Percentiles rank a stretch among this genome's conserved stretches.
Evolutionary conservation across 2,113 vertebrate species (phyloP).

Genomic region (Miniopterus natalensis): DNA sequence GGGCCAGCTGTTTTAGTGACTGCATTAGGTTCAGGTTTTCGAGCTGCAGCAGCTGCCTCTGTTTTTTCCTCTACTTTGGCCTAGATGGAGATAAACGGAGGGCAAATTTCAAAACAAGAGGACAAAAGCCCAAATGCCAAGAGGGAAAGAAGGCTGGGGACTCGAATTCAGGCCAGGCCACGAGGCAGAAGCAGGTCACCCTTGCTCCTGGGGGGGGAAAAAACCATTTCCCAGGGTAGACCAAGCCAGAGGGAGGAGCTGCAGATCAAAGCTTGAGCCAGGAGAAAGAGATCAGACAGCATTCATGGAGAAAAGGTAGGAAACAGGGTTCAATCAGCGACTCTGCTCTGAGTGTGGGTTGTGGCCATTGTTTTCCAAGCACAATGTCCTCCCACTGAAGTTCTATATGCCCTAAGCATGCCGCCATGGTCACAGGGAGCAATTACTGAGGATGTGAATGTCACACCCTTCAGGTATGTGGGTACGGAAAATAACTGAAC

Average conservation of each 20-base stretch:
- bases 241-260: background rate
- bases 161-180: background rate
- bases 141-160: background rate
- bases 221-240: background rate
- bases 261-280: background rate
- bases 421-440: background rate
- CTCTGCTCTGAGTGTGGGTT: background rate
- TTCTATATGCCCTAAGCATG: background rate
- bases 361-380: background rate
- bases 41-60: conserved; percentile 85
- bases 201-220: background rate
- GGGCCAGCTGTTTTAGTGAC: conserved; percentile 84
- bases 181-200: conserved; percentile 29
- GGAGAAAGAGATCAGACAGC: background rate
- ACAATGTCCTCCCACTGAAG: background rate
- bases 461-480: background rate
- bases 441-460: background rate
- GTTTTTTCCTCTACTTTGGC: conserved; percentile 90
- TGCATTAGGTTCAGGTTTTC: conserved; percentile 86
- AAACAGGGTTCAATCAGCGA: background rate
- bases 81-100: conserved; percentile 90
- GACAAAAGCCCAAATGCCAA: conserved; percentile 43
- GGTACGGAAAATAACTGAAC: background rate
- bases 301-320: background rate
- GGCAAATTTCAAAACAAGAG: conserved; percentile 83